phyloP scores from a whole-genome alignment of 2,113 vertebrate genomes.

The Forbesichthys agassizii region DNA sequence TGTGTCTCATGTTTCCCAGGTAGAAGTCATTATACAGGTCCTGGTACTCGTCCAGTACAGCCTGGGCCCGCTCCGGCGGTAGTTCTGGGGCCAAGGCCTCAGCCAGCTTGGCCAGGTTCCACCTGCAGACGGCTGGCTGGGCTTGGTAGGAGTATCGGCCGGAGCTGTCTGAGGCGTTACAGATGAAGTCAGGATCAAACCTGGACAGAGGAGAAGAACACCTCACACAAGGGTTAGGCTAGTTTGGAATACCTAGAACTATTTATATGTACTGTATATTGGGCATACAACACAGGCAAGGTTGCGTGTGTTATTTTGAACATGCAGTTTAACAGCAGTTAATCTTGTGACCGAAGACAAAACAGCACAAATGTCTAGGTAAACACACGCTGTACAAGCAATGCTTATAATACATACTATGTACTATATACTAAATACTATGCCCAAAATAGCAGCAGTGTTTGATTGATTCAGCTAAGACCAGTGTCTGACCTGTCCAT shows the following conservation, averaged over 20 bases:
- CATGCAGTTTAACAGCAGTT: too few relatives aligned
- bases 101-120: slow-evolving; percentile 91
- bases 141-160: slow-evolving; percentile 92
- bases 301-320: too few relatives aligned
- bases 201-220: slow-evolving; percentile 59
- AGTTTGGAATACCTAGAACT: too few relatives aligned
- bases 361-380: too few relatives aligned
- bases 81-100: slow-evolving; percentile 91
- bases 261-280: too few relatives aligned
- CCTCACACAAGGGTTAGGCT: not conserved
- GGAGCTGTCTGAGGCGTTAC: slow-evolving; percentile 89
- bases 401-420: too few relatives aligned
- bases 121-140: slow-evolving; percentile 91
- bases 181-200: slow-evolving; percentile 93
- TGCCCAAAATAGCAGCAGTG: too few relatives aligned
- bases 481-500: slow-evolving; percentile 86
- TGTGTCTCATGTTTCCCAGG: slow-evolving; percentile 89
- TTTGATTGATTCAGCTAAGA: not conserved
- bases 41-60: slow-evolving; percentile 83
- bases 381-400: too few relatives aligned
- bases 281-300: too few relatives aligned
- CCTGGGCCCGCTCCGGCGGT: slow-evolving; percentile 75
- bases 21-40: slow-evolving; percentile 85
- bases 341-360: too few relatives aligned
- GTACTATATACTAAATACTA: too few relatives aligned